Evolutionary conservation across 2,888 invertebrate species (phyloP).

Genomic region (Pyrocoelia pectoralis): DNA sequence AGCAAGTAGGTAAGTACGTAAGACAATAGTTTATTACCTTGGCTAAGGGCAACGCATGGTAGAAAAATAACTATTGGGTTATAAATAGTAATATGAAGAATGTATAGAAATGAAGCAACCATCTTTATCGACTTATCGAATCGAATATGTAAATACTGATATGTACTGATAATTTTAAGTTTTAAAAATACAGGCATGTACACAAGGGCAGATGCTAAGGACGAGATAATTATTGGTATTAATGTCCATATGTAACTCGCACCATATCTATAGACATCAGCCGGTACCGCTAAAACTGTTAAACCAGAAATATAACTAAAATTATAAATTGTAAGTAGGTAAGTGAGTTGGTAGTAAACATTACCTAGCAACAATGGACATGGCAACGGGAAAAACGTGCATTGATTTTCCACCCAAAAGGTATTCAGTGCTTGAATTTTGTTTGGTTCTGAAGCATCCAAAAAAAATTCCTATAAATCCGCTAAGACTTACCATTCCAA

Average conservation of each 20-base stretch:
- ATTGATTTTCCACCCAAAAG: conserved; percentile 75
- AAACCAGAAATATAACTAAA: conserved; percentile 74
- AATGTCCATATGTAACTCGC: conserved; percentile 65
- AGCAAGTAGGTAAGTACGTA: conserved; percentile 56
- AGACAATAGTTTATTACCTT: conserved; percentile 47
- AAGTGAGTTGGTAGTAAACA: neutral
- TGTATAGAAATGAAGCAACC: conserved; percentile 66
- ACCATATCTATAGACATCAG: conserved; percentile 75
- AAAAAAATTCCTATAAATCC: neutral
- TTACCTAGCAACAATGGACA: conserved; percentile 75
- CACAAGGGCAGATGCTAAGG: conserved; percentile 49
- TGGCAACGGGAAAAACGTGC: conserved; percentile 73
- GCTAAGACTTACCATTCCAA: neutral
- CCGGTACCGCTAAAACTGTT: conserved; percentile 73
- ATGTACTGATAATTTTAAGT: conserved; percentile 70
- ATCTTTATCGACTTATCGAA: conserved; percentile 66
- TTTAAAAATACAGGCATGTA: conserved; percentile 71
- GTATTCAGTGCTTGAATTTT: conserved; percentile 62
- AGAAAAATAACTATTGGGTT: conserved; percentile 72
- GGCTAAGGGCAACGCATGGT: conserved; percentile 68
- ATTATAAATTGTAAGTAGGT: neutral
- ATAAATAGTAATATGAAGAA: conserved; percentile 64
- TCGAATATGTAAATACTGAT: conserved; percentile 69
- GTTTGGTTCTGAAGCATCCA: neutral
- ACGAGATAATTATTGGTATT: conserved; percentile 56